A percentile compares a stretch with the other conserved stretches of the same genome.
Conservation (phyloP, 2,113 vertebrate genomes). For the Mesitornis unicolor region DNA sequence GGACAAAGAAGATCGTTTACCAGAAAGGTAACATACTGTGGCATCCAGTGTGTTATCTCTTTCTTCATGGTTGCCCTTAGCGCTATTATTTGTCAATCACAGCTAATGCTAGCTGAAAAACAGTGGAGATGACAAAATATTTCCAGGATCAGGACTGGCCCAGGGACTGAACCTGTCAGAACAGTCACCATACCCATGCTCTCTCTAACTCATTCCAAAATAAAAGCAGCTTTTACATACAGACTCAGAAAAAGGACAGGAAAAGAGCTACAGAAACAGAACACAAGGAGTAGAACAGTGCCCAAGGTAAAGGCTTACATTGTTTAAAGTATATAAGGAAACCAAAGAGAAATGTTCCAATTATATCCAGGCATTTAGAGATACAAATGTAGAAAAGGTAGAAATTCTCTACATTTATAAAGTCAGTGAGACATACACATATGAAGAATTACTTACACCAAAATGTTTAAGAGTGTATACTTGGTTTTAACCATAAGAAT, state of each 20-base stretch:
- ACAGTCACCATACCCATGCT: not conserved
- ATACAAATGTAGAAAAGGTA: not conserved
- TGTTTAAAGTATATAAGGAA: not conserved
- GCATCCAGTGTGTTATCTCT: not conserved
- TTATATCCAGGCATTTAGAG: not conserved
- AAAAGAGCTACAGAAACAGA: not conserved
- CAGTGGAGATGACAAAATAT: not conserved
- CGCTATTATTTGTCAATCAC: not conserved
- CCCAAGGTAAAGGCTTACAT: not conserved
- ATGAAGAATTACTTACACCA: not conserved
- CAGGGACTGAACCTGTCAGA: not conserved
- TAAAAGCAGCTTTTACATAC: not conserved
- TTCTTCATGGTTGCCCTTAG: not conserved
- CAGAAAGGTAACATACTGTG: not conserved
- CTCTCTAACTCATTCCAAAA: not conserved
- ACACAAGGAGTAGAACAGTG: not conserved
- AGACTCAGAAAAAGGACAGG: not conserved
- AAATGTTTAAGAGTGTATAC: not conserved
- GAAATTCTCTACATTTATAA: not conserved
- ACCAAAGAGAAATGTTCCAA: not conserved
- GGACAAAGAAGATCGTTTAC: not conserved
- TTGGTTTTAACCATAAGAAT: not conserved
- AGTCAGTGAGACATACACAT: not conserved
- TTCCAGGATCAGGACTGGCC: not conserved
- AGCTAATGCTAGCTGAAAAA: not conserved